phyloP scores from a whole-genome alignment of 2,113 vertebrate species.

The Ariopsis seemanni region DNA sequence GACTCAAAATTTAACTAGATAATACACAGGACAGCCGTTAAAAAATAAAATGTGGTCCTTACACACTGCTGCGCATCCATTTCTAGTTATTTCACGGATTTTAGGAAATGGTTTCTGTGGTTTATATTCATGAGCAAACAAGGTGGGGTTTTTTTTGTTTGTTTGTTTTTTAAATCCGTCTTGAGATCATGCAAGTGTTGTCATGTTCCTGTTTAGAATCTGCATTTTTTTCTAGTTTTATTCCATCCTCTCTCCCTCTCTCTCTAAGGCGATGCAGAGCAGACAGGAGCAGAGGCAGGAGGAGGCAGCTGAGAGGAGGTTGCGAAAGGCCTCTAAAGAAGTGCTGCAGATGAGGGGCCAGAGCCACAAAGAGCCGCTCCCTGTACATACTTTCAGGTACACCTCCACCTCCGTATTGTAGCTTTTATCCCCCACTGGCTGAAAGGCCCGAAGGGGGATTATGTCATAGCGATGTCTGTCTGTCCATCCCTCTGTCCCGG shows the following conservation, averaged over 20 bases:
- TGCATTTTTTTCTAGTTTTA: not conserved
- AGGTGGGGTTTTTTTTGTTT: too few relatives aligned
- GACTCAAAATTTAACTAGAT: too few relatives aligned
- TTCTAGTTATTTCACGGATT: not conserved
- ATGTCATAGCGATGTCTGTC: too few relatives aligned
- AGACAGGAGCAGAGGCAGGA: constrained; percentile 91
- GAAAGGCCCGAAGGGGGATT: too few relatives aligned
- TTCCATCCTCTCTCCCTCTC: not conserved
- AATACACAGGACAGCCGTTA: not conserved
- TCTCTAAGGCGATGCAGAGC: constrained; percentile 84
- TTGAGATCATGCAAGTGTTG: not conserved
- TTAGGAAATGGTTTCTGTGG: not conserved
- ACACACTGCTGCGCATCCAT: not conserved
- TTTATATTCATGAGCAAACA: not conserved
- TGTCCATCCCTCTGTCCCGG: too few relatives aligned
- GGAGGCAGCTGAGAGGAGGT: constrained; percentile 90
- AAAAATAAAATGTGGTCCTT: not conserved
- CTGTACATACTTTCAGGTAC: constrained; percentile 96
- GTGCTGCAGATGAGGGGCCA: constrained; percentile 90
- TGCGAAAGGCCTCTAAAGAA: constrained; percentile 95
- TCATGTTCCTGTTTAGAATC: not conserved
- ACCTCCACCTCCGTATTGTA: not conserved
- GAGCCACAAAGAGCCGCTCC: constrained; percentile 90
- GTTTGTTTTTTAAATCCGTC: too few relatives aligned
- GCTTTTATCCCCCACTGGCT: not conserved